Evolutionary conservation across 2,888 invertebrate species (phyloP).

Genomic region (Eupithecia pulchellata): DNA sequence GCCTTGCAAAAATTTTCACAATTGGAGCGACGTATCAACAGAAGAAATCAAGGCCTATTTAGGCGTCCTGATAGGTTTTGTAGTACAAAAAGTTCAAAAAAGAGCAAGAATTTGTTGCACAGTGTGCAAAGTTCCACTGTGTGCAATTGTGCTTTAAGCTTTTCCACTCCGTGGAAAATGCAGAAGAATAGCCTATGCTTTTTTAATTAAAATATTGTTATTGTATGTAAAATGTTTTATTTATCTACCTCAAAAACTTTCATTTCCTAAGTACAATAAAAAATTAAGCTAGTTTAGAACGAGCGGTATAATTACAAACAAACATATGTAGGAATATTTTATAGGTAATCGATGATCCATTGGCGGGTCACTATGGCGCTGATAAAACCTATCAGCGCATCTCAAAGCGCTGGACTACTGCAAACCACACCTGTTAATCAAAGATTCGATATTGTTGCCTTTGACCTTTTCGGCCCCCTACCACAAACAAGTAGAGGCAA

Average conservation of each 20-base stretch:
- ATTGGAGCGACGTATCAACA: constrained; percentile 2
- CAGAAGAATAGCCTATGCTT: background rate
- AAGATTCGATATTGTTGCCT: constrained; percentile 17
- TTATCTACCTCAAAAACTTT: background rate
- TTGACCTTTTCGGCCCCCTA: constrained; percentile 23
- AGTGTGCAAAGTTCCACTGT: constrained; percentile 19
- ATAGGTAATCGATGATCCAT: constrained; percentile 16
- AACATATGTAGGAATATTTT: background rate
- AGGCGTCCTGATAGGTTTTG: constrained; percentile 34
- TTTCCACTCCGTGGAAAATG: background rate
- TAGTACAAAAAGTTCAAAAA: constrained; percentile 10
- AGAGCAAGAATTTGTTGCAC: constrained; percentile 18
- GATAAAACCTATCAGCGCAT: constrained; percentile 28
- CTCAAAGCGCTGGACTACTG: constrained; percentile 17
- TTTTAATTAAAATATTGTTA: background rate
- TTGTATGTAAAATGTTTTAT: background rate
- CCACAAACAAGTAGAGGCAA: too few relatives aligned
- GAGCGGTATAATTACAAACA: background rate
- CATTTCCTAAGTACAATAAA: background rate
- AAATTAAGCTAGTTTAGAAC: background rate
- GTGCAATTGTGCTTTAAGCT: constrained; percentile 12
- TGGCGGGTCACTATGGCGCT: constrained; percentile 34
- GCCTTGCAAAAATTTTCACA: background rate
- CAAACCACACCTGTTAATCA: too few relatives aligned
- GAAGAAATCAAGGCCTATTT: constrained; percentile 40